Evolutionary conservation across 1,140 invertebrate genomes (phyloP).

Genomic region (Elymnias hypermnestra): DNA sequence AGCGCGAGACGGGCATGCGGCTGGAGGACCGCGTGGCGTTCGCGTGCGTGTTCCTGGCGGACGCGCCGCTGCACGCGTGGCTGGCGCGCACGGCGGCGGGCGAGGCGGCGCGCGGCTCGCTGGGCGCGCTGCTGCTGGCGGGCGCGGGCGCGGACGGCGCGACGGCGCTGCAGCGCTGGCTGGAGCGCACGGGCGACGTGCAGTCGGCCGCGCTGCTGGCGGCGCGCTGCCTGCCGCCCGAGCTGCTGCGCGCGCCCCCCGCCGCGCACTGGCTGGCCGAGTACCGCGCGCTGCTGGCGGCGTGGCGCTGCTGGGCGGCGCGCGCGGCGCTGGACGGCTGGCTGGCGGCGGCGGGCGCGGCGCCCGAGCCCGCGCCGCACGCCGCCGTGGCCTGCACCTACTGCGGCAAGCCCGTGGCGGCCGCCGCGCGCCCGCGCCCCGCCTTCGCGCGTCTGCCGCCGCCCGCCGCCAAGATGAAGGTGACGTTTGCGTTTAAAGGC

Average conservation of each 20-base stretch:
- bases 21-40: slow-evolving; percentile 95
- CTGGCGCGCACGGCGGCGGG: slow-evolving; percentile 83
- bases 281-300: slow-evolving; percentile 84
- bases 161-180: slow-evolving; percentile 89
- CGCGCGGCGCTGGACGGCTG: slow-evolving; percentile 82
- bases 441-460: slow-evolving; percentile 79
- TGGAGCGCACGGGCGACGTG: slow-evolving; percentile 94
- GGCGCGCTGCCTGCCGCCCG: slow-evolving; percentile 82
- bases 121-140: slow-evolving; percentile 88
- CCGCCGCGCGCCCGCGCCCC: slow-evolving; percentile 79
- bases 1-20: slow-evolving; percentile 88
- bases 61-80: slow-evolving; percentile 87
- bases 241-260: slow-evolving; percentile 76
- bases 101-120: slow-evolving; percentile 86
- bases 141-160: slow-evolving; percentile 81
- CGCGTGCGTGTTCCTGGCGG: slow-evolving; percentile 92
- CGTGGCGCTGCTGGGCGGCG: slow-evolving; percentile 86
- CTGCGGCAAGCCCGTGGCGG: slow-evolving; percentile 94
- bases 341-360: slow-evolving; percentile 39
- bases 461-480: slow-evolving; percentile 62
- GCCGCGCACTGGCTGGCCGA: slow-evolving; percentile 83
- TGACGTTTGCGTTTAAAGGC: slow-evolving; percentile 4
- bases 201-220: slow-evolving; percentile 92
- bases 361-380: slow-evolving; percentile 54
- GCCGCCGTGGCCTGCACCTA: slow-evolving; percentile 95